Evolutionary conservation across 2,888 invertebrate genomes (phyloP).

Genomic region (Globia sparganii): DNA sequence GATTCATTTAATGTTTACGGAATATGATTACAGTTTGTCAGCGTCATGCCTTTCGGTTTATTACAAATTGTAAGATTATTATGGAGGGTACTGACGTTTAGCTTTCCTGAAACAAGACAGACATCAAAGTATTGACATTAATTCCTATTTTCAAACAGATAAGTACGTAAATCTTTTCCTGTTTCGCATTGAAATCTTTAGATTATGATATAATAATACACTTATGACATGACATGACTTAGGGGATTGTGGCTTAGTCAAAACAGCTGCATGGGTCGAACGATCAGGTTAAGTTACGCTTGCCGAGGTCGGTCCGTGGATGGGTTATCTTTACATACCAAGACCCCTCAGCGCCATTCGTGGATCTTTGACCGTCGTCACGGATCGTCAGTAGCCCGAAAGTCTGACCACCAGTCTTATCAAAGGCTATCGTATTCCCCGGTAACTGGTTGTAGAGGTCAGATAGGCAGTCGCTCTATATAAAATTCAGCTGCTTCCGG

Average conservation of each 20-base stretch:
- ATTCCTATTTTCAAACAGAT: neutral
- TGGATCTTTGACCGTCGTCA: neutral
- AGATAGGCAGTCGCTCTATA: neutral
- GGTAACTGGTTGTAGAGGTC: neutral
- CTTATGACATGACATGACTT: neutral
- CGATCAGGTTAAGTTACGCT: no score
- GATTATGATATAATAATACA: neutral
- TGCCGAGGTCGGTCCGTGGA: neutral
- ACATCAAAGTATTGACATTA: neutral
- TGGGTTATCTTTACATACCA: neutral
- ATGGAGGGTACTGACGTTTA: neutral
- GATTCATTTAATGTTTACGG: constrained; percentile 33
- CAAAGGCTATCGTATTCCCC: neutral
- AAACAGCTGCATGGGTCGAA: neutral
- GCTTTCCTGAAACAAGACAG: neutral
- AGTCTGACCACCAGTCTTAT: neutral
- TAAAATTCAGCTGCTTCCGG: neutral
- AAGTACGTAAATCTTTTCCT: neutral
- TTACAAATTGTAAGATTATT: neutral
- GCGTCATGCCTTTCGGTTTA: neutral
- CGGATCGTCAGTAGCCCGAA: neutral
- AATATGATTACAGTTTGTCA: constrained; percentile 9
- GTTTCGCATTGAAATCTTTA: neutral
- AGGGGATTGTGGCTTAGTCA: neutral
- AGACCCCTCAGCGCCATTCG: neutral